These are phyloP conservation scores for Steinernema feltiae DNA, from an alignment of 1,140 invertebrate genomes.

Conservation along the genomic window DNA sequence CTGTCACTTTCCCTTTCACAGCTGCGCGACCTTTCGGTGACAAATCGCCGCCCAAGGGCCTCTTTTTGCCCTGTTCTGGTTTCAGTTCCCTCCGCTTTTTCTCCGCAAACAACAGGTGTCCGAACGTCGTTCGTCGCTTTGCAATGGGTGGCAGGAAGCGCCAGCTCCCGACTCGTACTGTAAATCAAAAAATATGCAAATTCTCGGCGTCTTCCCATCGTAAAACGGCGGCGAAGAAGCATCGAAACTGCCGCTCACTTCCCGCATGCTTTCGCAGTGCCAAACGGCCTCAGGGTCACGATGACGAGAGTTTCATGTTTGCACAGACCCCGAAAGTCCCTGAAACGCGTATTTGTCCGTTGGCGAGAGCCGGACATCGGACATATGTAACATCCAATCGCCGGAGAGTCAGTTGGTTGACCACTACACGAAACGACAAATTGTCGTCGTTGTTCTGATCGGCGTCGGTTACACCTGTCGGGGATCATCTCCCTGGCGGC, in stretches of 20 bases:
- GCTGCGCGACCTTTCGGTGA: not conserved
- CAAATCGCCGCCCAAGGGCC: not conserved
- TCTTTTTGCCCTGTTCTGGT: not conserved
- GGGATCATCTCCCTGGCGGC: too few species aligned
- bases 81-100: not conserved
- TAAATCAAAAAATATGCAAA: conserved; percentile 6
- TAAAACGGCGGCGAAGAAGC: not conserved
- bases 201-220: conserved; percentile 2
- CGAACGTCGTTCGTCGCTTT: not conserved
- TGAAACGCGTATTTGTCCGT: not conserved
- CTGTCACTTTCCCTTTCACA: conserved; percentile 12
- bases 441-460: not conserved
- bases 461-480: not conserved
- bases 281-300: not conserved
- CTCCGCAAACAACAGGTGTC: not conserved
- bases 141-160: conserved; percentile 12
- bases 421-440: not conserved
- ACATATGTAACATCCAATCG: conserved; percentile 11
- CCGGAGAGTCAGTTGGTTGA: conserved; percentile 1
- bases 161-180: not conserved
- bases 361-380: not conserved
- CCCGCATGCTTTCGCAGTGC: not conserved
- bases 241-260: not conserved
- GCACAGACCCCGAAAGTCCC: not conserved
- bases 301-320: not conserved